Conservation (phyloP, 92 coral and sea anemone genomes). For the Heteractis magnifica region DNA sequence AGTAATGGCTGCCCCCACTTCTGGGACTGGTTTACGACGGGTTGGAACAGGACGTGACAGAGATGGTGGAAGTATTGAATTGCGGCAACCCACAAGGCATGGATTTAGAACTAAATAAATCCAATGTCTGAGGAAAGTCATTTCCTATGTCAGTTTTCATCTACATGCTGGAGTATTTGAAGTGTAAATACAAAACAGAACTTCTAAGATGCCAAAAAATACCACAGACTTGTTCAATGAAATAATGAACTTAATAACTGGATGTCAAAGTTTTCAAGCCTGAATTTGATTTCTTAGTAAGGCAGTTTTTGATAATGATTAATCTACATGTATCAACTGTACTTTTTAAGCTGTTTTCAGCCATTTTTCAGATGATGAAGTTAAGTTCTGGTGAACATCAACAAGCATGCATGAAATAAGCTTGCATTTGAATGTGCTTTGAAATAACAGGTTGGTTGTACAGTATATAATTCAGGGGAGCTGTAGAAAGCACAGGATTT, state of each 20-base stretch:
- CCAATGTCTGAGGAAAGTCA: neutral
- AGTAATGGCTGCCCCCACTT: slow-evolving; percentile 80
- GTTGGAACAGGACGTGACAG: slow-evolving; percentile 85
- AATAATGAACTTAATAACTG: neutral
- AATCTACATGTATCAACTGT: neutral
- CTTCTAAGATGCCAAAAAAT: neutral
- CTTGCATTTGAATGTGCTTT: too few relatives aligned
- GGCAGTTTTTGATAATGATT: neutral
- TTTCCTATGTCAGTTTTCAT: neutral
- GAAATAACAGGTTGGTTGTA: too few relatives aligned
- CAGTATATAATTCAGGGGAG: too few relatives aligned
- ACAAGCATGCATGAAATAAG: too few relatives aligned
- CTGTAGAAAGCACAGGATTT: too few relatives aligned
- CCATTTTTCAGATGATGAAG: too few relatives aligned
- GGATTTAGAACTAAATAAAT: slow-evolving; percentile 34
- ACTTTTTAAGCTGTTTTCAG: neutral
- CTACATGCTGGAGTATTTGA: neutral
- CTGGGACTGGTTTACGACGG: slow-evolving; percentile 68
- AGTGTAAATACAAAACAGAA: neutral
- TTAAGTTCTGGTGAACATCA: too few relatives aligned
- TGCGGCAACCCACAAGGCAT: slow-evolving; percentile 39
- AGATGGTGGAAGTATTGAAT: slow-evolving; percentile 82
- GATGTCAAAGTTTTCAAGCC: neutral
- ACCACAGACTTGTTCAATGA: neutral
- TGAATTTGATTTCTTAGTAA: neutral